These are phyloP conservation scores for Scaptodrosophila lebanonensis DNA, from an alignment of 1,140 invertebrate genomes.

Conservation along the genomic window DNA sequence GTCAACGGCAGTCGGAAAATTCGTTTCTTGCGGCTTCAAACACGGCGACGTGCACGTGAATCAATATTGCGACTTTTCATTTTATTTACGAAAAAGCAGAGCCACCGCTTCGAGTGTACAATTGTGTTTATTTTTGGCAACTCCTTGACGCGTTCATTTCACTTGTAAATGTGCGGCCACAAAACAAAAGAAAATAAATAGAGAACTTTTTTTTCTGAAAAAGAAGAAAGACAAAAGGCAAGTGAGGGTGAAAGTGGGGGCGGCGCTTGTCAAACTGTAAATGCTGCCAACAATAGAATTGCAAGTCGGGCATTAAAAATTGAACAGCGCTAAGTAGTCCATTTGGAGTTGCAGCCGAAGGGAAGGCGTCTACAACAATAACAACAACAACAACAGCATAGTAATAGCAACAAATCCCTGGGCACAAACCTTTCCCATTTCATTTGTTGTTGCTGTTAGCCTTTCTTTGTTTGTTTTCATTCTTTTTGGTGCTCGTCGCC, in stretches of 20 bases:
- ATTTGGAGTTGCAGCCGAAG: not conserved
- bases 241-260: conserved; percentile 21
- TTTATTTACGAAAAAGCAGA: too few relatives aligned
- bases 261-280: conserved; percentile 6
- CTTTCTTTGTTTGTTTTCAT: too few relatives aligned
- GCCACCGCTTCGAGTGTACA: conserved; percentile 8
- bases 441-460: too few relatives aligned
- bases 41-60: conserved; percentile 47
- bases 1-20: conserved; percentile 21
- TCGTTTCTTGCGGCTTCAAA: conserved; percentile 18
- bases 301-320: conserved; percentile 47
- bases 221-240: conserved; percentile 15
- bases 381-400: too few relatives aligned
- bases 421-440: too few relatives aligned
- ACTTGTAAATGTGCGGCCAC: conserved; percentile 12
- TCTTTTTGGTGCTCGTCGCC: too few relatives aligned
- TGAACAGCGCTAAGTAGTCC: conserved; percentile 46
- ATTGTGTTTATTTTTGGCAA: conserved; percentile 49
- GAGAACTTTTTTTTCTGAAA: conserved; percentile 14
- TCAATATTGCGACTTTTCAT: conserved; percentile 40
- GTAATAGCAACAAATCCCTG: too few relatives aligned
- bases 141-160: conserved; percentile 31
- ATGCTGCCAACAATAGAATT: not conserved
- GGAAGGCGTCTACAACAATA: too few relatives aligned
- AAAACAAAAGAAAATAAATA: conserved; percentile 10